Evolutionary conservation across 92 coral and sea anemone species (phyloP).

Genomic region (Epizoanthus fatuus): DNA sequence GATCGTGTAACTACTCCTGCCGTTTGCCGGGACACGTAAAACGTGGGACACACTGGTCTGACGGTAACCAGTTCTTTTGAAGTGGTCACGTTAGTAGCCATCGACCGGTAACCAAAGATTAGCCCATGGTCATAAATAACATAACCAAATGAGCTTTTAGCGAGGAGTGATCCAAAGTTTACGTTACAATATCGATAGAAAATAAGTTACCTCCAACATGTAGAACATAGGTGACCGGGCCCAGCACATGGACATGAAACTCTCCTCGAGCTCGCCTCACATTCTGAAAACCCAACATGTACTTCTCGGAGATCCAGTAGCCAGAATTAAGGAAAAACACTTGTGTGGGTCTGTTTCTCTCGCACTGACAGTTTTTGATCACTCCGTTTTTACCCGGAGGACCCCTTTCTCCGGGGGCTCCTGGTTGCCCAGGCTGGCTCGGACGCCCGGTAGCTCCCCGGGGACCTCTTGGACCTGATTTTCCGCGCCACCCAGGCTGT

Average conservation of each 20-base stretch:
- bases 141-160: no score
- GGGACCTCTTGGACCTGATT: slow-evolving; percentile 86
- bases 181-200: background rate
- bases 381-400: slow-evolving; percentile 77
- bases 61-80: no score
- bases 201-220: slow-evolving; percentile 85
- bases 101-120: no score
- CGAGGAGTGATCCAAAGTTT: no score
- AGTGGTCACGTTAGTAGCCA: no score
- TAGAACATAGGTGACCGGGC: slow-evolving; percentile 82
- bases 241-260: slow-evolving; percentile 74
- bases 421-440: slow-evolving; percentile 75
- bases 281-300: slow-evolving; percentile 86
- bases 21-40: no score
- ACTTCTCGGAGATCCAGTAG: slow-evolving; percentile 81
- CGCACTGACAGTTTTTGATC: slow-evolving; percentile 71
- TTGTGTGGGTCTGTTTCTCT: slow-evolving; percentile 81
- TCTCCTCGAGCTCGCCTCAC: slow-evolving; percentile 80
- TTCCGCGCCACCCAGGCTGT: slow-evolving; percentile 87
- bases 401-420: slow-evolving; percentile 78
- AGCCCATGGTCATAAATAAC: no score
- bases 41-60: no score
- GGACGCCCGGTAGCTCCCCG: slow-evolving; percentile 80
- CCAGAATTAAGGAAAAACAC: slow-evolving; percentile 81
- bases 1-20: no score